These are phyloP conservation scores for Chauna torquata DNA, from an alignment of 2,113 vertebrate genomes.

Conservation along the genomic window DNA sequence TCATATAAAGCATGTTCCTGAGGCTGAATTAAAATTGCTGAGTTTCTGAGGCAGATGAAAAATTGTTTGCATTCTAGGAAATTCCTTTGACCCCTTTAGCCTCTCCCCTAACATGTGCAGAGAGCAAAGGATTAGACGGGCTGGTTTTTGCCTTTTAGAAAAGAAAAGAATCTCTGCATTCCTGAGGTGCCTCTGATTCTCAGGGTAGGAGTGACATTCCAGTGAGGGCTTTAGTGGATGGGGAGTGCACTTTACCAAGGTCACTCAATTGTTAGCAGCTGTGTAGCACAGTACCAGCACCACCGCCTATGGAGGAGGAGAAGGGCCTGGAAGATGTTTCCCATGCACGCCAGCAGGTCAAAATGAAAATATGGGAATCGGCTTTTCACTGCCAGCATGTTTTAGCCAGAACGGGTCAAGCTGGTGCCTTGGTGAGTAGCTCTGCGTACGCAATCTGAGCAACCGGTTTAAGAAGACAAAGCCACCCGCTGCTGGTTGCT, in stretches of 20 bases:
- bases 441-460: constrained; percentile 29
- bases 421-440: constrained; percentile 14
- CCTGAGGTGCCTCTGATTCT: constrained; percentile 59
- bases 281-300: not conserved
- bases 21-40: constrained; percentile 32
- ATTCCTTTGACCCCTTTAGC: constrained; percentile 8
- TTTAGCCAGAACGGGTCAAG: constrained; percentile 3
- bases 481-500: constrained; percentile 19
- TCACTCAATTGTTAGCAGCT: constrained; percentile 38
- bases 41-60: constrained; percentile 51
- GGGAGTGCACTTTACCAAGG: not conserved
- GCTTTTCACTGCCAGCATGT: not conserved
- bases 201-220: constrained; percentile 59
- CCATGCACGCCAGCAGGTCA: not conserved
- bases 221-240: constrained; percentile 25
- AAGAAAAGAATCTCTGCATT: constrained; percentile 54
- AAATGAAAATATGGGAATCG: not conserved
- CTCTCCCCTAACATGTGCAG: constrained; percentile 39
- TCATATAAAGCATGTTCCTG: not conserved
- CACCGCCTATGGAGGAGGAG: not conserved
- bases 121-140: constrained; percentile 47
- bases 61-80: constrained; percentile 55
- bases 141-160: constrained; percentile 46
- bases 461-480: not conserved
- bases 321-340: not conserved